Conservation (phyloP, 2,888 invertebrate genomes). For the Tetranychus truncatus region DNA sequence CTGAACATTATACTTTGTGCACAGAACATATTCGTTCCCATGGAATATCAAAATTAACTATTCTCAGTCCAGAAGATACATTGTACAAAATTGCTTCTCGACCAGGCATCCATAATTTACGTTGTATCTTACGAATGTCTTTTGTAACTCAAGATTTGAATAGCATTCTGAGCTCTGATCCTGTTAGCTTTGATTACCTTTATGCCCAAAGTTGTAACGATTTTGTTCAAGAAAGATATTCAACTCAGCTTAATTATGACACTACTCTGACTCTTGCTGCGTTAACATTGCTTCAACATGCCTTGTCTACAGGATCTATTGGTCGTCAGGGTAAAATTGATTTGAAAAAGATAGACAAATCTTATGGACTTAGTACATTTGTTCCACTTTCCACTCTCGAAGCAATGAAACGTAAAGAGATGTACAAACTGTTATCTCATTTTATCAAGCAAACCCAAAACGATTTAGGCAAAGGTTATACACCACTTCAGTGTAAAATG, state of each 20-base stretch:
- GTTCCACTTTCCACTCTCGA: neutral
- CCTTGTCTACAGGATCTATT: neutral
- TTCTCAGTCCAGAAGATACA: constrained; percentile 64
- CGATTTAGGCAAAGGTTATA: neutral
- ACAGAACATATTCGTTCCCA: constrained; percentile 76
- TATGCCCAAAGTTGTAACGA: constrained; percentile 75
- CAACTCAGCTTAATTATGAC: constrained; percentile 71
- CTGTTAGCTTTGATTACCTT: constrained; percentile 71
- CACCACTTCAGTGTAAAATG: neutral
- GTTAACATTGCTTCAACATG: constrained; percentile 1
- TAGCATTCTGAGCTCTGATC: constrained; percentile 59
- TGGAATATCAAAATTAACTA: constrained; percentile 61
- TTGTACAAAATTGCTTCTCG: constrained; percentile 58
- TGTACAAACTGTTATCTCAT: constrained; percentile 5
- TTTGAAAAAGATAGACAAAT: constrained; percentile 11
- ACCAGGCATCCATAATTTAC: constrained; percentile 71
- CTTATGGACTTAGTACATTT: constrained; percentile 2
- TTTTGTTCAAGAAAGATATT: constrained; percentile 72
- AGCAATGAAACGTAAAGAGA: constrained; percentile 1
- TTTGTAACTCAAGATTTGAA: constrained; percentile 73
- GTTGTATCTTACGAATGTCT: constrained; percentile 69
- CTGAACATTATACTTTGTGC: constrained; percentile 68
- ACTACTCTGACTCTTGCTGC: constrained; percentile 33
- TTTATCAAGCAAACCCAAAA: neutral
- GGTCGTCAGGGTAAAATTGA: constrained; percentile 6